Evolutionary conservation across 2,888 invertebrate genomes (phyloP), one percentile per base, ranked within the genome.

Genomic region (Cryptops parisi): DNA sequence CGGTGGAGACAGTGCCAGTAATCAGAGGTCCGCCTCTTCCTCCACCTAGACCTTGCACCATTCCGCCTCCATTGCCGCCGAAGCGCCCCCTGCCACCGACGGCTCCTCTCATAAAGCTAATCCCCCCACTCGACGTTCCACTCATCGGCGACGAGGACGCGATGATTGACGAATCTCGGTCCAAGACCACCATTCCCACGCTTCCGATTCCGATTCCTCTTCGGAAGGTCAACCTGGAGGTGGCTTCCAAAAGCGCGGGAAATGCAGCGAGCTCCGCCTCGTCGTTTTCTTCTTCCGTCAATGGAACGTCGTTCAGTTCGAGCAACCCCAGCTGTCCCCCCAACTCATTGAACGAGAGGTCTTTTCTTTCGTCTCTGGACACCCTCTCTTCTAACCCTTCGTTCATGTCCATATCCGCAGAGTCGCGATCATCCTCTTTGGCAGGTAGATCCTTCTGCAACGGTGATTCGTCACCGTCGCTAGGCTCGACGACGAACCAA

Each of bases 201-300:
- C 22, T 50, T 44, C 56, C 56, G 19, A 56, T 56, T 44, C 56
- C 56, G 5, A 56, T 56, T 21, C 56, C 56, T 4, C 40, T 17
- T 17, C 47, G 56, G 3, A 25, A 50, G 0, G n/a, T 25, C 19
- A 21, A 45, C 9, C 25, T 23, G 5, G 21, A 47, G n/a, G 19
- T 46, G 5, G 23, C 43, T 21, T 49, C 54, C 5, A 21, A 5
- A 17, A 22, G 21, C 21, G 27, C 48, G 9, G 47, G 49, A 33
- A 25, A 19, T 2, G 21, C 21, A n/a, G 9, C 51, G 2, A 12
- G 24, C 6, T 47, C 52, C 9, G 47, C 52, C 6, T 44, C 44
- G 6, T 22, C 9, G 9, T 22, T 21, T 23, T 22, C 9, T 4
- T 46, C 24, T 46, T 46, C 46, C 23, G 6, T 46, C 5, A 19